Evolutionary conservation across 1,140 invertebrate genomes (phyloP).

Genomic region (Melanaphis sacchari): DNA sequence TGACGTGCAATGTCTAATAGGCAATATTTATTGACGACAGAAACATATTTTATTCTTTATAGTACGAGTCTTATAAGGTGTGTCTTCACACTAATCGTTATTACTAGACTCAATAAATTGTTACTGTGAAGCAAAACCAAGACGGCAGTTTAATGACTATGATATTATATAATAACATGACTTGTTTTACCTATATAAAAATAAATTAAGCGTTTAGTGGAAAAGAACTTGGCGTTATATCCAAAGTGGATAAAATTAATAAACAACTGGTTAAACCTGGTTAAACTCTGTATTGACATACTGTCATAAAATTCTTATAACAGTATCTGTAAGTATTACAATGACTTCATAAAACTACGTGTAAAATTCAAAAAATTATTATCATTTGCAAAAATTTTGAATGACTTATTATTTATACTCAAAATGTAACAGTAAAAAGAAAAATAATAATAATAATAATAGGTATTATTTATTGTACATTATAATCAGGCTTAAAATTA

Average conservation of each 20-base stretch:
- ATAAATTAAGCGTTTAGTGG: not conserved
- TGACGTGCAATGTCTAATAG: not conserved
- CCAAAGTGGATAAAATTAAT: slow-evolving; percentile 7
- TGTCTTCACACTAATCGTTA: slow-evolving; percentile 6
- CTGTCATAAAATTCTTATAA: not conserved
- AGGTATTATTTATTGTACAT: too few species aligned
- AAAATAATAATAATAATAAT: not conserved
- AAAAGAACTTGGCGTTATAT: not conserved
- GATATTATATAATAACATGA: not conserved
- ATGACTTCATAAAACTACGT: not conserved
- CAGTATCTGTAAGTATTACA: not conserved
- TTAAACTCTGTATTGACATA: too few species aligned
- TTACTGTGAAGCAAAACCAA: not conserved
- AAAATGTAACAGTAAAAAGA: not conserved
- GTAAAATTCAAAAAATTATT: not conserved
- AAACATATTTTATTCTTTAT: not conserved
- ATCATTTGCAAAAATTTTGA: too few species aligned
- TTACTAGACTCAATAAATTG: not conserved
- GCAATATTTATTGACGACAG: not conserved
- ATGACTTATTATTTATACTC: too few species aligned
- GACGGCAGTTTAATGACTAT: not conserved
- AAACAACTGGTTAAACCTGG: not conserved
- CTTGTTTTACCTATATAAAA: not conserved
- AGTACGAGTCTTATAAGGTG: not conserved
- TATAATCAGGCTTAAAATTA: too few species aligned